Base-by-base conservation (phyloP, 2,888 invertebrate species). In the Stenodema calcarata region DNA sequence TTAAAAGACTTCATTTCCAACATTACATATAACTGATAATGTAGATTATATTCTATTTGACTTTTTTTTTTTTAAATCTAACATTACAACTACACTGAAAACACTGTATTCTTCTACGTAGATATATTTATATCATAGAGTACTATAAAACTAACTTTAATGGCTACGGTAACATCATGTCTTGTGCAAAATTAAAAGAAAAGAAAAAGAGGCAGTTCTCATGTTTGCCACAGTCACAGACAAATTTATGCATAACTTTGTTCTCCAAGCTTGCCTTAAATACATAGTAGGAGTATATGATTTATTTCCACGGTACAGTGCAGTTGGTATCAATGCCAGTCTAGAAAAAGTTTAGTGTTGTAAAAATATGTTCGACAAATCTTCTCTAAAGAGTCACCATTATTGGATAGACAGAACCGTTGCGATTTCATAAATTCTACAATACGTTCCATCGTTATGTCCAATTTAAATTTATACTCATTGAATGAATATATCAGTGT, bases 11-110 rank as follows among this genome's bases (percentile, higher is more conserved):
- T 62, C 23, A 62, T 62, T 62, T 62, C 27, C 62, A 23, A 62
- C 23, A 30, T 50, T 62, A 82, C 69, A 82, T 1, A 30, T 27
- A 62, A 69, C 82, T 82, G 82, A 69, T 69, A 82, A 69, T 69
- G 54, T 41, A 69, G 82, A 82, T 47, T 82, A 82, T 69, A 69
- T 30, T 35, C 82, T 82, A 82, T 69, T 62, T 82, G 82, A 82
- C 82, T 69, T 82, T 82, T 54, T 69, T 30, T 69, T 7, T 35
- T 35, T 35, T n/a, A n/a, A 35, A 35, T 35, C 62, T 62, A 35
- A 78, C 9, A 78, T 44, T 78, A 78, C 78, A 78, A 18, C 78
- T 69, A 82, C 69, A 69, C 16, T 41, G 69, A 35, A 23, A 82
- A 82, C 82, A 82, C 35, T 82, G 82, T 41, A 44, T 44, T 44